phyloP scores from a whole-genome alignment of 1,140 invertebrate genomes.

The Calephelis nemesis region DNA sequence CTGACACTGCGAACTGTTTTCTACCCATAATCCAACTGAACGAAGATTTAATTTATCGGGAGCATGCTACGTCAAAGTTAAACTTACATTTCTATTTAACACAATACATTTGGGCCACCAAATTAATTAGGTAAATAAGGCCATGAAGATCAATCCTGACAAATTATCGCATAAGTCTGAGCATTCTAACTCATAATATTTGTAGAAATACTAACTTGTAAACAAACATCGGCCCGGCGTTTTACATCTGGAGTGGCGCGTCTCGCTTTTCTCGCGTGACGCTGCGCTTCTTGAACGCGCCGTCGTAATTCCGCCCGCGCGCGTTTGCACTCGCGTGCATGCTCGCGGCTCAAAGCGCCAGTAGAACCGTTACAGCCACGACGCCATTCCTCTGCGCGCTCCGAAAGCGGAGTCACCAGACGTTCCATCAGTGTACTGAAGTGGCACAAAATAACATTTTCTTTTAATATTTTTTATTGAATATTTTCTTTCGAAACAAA shows the following conservation, averaged over 20 bases:
- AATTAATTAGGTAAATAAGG: too few species aligned
- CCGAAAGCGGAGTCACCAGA: constrained; percentile 58
- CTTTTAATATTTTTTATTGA: too few species aligned
- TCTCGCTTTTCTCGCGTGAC: constrained; percentile 61
- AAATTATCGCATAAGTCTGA: too few species aligned
- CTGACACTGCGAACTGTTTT: too few species aligned
- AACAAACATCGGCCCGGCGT: constrained; percentile 53
- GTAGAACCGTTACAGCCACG: constrained; percentile 49
- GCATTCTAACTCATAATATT: too few species aligned
- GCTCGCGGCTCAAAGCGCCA: constrained; percentile 60
- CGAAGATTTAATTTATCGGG: too few species aligned
- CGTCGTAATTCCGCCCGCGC: constrained; percentile 58
- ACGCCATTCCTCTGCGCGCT: constrained; percentile 66
- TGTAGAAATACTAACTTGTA: constrained; percentile 48
- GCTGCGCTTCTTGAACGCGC: constrained; percentile 58
- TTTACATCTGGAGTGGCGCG: constrained; percentile 59
- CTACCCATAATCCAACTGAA: too few species aligned
- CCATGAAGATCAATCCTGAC: too few species aligned
- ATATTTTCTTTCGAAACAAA: too few species aligned
- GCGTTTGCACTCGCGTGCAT: constrained; percentile 66
- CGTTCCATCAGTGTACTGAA: constrained; percentile 64
- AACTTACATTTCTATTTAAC: too few species aligned
- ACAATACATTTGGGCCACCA: too few species aligned
- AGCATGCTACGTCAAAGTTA: too few species aligned
- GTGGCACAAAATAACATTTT: background rate